Conservation (phyloP, 2,888 invertebrate genomes). For the Dugesia japonica region DNA sequence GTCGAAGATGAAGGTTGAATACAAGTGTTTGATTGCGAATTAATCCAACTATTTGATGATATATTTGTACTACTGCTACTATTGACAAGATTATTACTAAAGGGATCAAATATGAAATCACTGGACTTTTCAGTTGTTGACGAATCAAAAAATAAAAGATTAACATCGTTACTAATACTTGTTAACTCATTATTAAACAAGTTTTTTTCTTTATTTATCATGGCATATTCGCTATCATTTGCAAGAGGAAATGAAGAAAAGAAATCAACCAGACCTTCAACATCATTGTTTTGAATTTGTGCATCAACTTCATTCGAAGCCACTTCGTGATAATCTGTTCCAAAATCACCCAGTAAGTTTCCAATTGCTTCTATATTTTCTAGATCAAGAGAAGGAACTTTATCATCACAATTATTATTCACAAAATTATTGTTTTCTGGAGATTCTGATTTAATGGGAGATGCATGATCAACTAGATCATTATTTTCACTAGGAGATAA, state of each 20-base stretch:
- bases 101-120: background rate
- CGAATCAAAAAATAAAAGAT: slow-evolving; percentile 2
- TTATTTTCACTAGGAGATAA: background rate
- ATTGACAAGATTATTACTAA: background rate
- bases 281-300: slow-evolving; percentile 7
- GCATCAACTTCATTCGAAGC: background rate
- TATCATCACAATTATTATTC: background rate
- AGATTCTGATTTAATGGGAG: background rate
- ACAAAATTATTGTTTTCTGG: background rate
- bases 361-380: background rate
- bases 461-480: background rate
- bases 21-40: background rate
- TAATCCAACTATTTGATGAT: background rate
- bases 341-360: background rate
- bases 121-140: background rate
- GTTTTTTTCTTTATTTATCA: background rate
- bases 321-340: background rate
- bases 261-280: background rate
- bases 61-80: slow-evolving; percentile 1
- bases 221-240: background rate
- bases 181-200: background rate
- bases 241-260: background rate
- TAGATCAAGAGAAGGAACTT: background rate
- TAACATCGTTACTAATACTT: background rate
- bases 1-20: background rate